Conservation (phyloP, 2,888 invertebrate genomes). For the Lordiphosa andalusiaca region DNA sequence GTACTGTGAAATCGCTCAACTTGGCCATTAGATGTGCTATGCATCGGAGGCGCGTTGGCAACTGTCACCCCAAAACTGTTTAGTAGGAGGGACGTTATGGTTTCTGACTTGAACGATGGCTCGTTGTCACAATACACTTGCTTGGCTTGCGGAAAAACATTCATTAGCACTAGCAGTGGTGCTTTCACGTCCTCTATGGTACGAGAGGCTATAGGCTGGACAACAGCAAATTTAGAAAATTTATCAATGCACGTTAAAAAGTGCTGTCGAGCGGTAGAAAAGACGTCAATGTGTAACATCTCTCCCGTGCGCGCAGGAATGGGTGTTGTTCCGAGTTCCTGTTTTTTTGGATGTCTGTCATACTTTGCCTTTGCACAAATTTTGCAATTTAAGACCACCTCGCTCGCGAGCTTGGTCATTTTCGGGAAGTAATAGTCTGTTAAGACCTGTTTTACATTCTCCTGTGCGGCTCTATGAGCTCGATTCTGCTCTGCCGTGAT, state of each 20-base stretch:
- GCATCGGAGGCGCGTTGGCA: conserved; percentile 8
- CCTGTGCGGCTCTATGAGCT: conserved; percentile 28
- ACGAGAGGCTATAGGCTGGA: conserved; percentile 4
- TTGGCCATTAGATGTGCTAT: conserved; percentile 5
- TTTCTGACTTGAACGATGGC: conserved; percentile 10
- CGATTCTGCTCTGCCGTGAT: conserved; percentile 13
- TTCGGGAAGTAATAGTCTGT: conserved; percentile 34
- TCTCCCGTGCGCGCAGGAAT: conserved; percentile 1
- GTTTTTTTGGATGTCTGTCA: conserved; percentile 7
- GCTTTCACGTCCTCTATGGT: conserved; percentile 3
- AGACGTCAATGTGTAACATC: conserved; percentile 11
- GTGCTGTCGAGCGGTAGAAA: conserved; percentile 6
- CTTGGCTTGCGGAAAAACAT: conserved; percentile 9
- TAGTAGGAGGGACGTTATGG: conserved; percentile 8
- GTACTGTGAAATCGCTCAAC: not conserved
- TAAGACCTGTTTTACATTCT: conserved; percentile 25
- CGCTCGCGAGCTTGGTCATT: conserved; percentile 23
- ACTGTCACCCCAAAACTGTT: not conserved
- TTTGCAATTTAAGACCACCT: conserved; percentile 7
- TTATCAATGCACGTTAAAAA: conserved; percentile 4
- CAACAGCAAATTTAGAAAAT: conserved; percentile 3
- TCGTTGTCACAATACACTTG: conserved; percentile 17
- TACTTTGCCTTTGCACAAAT: conserved; percentile 9
- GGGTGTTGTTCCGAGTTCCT: conserved; percentile 12
- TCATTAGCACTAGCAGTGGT: conserved; percentile 5